Base-by-base conservation (phyloP, 2,113 vertebrate genomes). In the Mobula hypostoma region DNA sequence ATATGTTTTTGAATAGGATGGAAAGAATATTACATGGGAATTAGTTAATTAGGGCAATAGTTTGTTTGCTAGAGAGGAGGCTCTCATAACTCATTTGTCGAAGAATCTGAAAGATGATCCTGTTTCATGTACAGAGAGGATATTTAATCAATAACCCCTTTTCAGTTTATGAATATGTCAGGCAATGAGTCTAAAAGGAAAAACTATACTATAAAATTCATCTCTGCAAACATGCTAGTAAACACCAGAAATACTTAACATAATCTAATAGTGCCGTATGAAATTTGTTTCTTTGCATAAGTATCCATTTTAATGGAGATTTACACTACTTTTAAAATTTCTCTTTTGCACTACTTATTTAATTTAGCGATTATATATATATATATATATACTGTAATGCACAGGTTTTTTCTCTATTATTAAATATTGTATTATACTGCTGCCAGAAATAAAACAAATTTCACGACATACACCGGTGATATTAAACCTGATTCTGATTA, bases 81-180 rank as follows among this genome's bases (percentile, higher is more conserved):
- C 12, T 56, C 70, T 48, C 40, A 74, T 93, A 74, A 92, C 21
- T 92, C 90, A 92, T 92, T 74, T 92, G 68, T 70, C 70, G 68
- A 92, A 93, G 68, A 93, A 76, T 74, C 68, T 74, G 70, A 56
- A 74, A 29, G 21, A 93, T 56, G 40, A 93, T 93, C 36, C 91
- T 74, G 40, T 93, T 76, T 93, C 36, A 93, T 76, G 70, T 93
- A 48, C 91, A 76, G 21, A 56, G 70, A 93, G 36, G 68, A 93
- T 93, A 93, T 76, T 91, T 76, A 93, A 93, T 93, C 91, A 93
- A 93, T 76, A 93, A 56, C 21, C 40, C 48, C 68, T 93, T 74
- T 56, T 93, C 36, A 74, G 68, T 93, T 76, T 93, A 93, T 76
- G 91, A 76, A 93, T 93, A 93, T 93, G 36, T 93, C 91, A 93